Evolutionary conservation across 2,113 vertebrate species (phyloP).

Genomic region (human (Homo sapiens)): DNA sequence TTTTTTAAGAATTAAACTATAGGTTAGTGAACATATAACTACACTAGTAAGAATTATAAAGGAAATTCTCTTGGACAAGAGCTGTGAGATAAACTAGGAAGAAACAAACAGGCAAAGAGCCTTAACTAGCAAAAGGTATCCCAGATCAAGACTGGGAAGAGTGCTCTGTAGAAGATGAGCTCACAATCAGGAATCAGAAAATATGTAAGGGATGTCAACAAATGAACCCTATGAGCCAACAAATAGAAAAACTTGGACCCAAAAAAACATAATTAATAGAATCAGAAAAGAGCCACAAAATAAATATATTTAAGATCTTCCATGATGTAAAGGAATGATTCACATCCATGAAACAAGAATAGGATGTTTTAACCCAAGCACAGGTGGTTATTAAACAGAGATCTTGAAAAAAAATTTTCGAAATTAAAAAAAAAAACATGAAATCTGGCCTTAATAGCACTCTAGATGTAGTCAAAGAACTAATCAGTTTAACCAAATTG

Average conservation of each 20-base stretch:
- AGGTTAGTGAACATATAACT: neutral
- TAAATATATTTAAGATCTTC: neutral
- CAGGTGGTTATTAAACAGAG: neutral
- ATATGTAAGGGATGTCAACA: neutral
- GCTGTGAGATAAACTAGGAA: neutral
- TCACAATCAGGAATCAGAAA: neutral
- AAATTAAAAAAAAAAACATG: neutral
- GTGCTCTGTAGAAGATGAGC: neutral
- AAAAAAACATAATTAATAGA: neutral
- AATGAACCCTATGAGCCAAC: neutral
- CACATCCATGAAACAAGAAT: neutral
- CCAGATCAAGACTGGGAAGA: neutral
- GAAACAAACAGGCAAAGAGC: neutral
- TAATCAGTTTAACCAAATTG: neutral
- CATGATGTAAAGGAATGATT: neutral
- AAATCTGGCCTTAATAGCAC: neutral
- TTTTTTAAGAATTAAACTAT: slow-evolving; percentile 12
- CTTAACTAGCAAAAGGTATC: neutral
- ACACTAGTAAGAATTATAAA: slow-evolving; percentile 6
- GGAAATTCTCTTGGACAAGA: neutral
- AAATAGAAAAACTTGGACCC: neutral
- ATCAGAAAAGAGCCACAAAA: slow-evolving; percentile 15
- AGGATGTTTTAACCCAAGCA: neutral
- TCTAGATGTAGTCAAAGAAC: neutral
- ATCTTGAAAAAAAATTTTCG: neutral